Percentiles rank a stretch among this genome's conserved stretches.
Evolutionary conservation across 2,888 invertebrate genomes (phyloP).

Genomic region (Brenthis ino): DNA sequence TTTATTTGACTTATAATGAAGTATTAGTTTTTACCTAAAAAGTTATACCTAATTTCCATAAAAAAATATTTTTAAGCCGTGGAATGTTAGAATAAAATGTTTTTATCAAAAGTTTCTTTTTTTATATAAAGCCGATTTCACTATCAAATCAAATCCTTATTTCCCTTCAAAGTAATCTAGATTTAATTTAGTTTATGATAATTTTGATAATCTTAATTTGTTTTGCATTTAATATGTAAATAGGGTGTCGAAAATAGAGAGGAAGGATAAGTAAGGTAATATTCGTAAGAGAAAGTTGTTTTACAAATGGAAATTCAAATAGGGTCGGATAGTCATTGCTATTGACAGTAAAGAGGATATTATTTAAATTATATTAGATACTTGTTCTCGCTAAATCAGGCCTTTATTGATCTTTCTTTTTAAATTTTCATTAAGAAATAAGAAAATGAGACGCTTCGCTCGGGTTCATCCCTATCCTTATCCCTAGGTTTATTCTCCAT

Average conservation of each 20-base stretch:
- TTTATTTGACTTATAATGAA: too few relatives aligned
- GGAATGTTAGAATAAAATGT: too few relatives aligned
- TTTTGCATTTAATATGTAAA: constrained; percentile 17
- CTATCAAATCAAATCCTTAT: too few relatives aligned
- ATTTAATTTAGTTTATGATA: background rate
- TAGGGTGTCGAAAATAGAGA: background rate
- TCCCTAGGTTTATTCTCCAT: too few relatives aligned
- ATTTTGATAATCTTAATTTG: constrained; percentile 17
- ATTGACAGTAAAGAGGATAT: background rate
- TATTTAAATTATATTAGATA: constrained; percentile 15
- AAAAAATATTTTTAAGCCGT: too few relatives aligned
- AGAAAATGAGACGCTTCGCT: too few relatives aligned
- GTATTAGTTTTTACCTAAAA: too few relatives aligned
- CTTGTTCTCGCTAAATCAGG: background rate
- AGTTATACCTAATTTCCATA: too few relatives aligned
- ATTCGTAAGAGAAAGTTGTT: background rate
- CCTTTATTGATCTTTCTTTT: background rate
- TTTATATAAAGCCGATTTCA: too few relatives aligned
- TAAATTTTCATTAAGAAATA: background rate
- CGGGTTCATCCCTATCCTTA: too few relatives aligned
- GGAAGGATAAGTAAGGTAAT: constrained; percentile 6
- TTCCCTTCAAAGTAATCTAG: background rate
- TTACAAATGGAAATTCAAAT: constrained; percentile 12
- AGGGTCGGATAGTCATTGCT: background rate
- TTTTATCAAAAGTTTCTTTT: too few relatives aligned